phyloP scores from a whole-genome alignment of 2,113 vertebrate genomes.

The Potamarius usumacintae region DNA sequence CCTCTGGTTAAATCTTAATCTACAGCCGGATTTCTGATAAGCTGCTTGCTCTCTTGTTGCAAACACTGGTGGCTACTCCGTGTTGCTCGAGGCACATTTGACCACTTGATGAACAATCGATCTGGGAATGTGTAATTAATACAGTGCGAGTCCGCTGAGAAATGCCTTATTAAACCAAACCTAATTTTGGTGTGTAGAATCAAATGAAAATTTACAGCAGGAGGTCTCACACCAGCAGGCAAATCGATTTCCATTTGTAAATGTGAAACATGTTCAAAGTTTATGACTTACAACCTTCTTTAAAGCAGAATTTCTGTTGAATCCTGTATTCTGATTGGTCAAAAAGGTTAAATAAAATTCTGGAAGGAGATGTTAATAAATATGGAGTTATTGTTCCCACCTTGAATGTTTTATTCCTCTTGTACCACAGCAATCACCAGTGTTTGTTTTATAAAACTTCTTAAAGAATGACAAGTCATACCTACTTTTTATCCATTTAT shows the following conservation, averaged over 20 bases:
- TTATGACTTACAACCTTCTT: neutral
- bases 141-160: neutral
- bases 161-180: neutral
- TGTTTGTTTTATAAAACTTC: no score
- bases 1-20: neutral
- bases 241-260: slow-evolving; percentile 13
- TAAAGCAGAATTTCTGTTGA: neutral
- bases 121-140: neutral
- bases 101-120: neutral
- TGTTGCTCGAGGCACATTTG: neutral
- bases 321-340: neutral
- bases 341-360: neutral
- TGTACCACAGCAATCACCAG: no score
- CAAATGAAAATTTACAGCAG: slow-evolving; percentile 24
- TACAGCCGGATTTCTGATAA: neutral
- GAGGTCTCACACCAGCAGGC: neutral
- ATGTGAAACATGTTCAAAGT: neutral
- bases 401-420: neutral
- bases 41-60: neutral
- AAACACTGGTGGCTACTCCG: no score
- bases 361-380: neutral
- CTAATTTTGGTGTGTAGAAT: neutral
- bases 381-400: neutral
- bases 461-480: no score
- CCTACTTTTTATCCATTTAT: no score